Conservation (phyloP, 2,888 invertebrate species). For the Sympetrum striolatum region DNA sequence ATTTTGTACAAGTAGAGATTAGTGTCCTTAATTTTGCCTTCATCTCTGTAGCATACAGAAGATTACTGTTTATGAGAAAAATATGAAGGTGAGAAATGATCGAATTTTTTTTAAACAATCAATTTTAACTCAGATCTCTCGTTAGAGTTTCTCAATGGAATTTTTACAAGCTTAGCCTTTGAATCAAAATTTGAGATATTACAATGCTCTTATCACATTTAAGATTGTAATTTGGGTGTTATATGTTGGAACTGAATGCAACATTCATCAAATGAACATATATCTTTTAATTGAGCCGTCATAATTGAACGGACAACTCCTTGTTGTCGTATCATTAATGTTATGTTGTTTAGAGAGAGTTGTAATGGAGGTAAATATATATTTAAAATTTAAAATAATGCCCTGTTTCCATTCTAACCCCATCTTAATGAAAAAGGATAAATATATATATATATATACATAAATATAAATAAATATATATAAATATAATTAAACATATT, state of each 20-base stretch:
- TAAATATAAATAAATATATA: constrained; percentile 39
- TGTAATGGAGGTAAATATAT: constrained; percentile 33
- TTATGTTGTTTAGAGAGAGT: constrained; percentile 31
- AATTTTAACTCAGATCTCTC: background rate
- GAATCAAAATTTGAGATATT: background rate
- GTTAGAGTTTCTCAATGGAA: background rate
- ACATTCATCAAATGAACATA: background rate
- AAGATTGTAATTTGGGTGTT: constrained; percentile 10
- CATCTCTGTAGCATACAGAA: constrained; percentile 8
- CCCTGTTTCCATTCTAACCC: constrained; percentile 24
- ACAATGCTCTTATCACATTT: constrained; percentile 24
- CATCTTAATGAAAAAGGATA: constrained; percentile 1
- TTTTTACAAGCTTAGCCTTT: constrained; percentile 12
- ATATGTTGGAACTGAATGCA: constrained; percentile 23
- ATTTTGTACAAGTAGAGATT: constrained; percentile 15
- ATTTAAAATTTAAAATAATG: constrained; percentile 19
- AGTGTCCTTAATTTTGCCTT: background rate
- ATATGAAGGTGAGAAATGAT: background rate
- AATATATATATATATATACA: no score
- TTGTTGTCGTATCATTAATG: constrained; percentile 23
- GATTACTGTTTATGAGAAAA: background rate
- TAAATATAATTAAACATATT: constrained; percentile 41
- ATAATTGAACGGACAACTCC: constrained; percentile 16
- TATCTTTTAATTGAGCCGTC: constrained; percentile 19
- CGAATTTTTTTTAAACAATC: constrained; percentile 13